These are phyloP conservation scores for Caenorhabditis becei DNA, from an alignment of 2,888 invertebrate species.

Conservation along the genomic window DNA sequence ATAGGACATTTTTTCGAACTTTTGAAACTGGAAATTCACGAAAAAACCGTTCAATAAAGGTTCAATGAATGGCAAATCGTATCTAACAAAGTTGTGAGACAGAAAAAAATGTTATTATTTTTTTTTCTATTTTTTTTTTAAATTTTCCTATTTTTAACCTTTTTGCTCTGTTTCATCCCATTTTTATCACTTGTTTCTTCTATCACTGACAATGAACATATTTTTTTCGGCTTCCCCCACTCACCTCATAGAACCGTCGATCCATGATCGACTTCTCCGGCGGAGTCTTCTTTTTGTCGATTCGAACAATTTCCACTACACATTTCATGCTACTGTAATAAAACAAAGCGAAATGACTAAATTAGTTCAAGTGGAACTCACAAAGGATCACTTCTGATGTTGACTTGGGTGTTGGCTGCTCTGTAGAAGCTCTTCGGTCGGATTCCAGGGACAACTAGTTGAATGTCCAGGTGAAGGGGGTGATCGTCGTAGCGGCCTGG, in stretches of 20 bases:
- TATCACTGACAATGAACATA: not conserved
- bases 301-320: slow-evolving; percentile 67
- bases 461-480: slow-evolving; percentile 63
- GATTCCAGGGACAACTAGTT: slow-evolving; percentile 70
- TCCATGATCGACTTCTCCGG: slow-evolving; percentile 69
- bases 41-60: too few species aligned
- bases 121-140: too few species aligned
- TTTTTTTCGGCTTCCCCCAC: not conserved
- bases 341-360: slow-evolving; percentile 1
- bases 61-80: too few species aligned
- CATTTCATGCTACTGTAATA: slow-evolving; percentile 58
- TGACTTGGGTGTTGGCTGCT: slow-evolving; percentile 70
- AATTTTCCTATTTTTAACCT: too few species aligned
- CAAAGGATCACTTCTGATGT: slow-evolving; percentile 69
- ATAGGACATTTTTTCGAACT: too few species aligned
- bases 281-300: slow-evolving; percentile 71
- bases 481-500: slow-evolving; percentile 65
- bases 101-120: too few species aligned
- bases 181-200: not conserved
- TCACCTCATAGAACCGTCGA: slow-evolving; percentile 66
- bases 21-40: too few species aligned
- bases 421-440: slow-evolving; percentile 66
- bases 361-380: slow-evolving; percentile 31
- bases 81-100: too few species aligned
- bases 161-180: too few species aligned